phyloP scores from a whole-genome alignment of 2,797 vertebrate species.

The Clarias platycephalus region DNA sequence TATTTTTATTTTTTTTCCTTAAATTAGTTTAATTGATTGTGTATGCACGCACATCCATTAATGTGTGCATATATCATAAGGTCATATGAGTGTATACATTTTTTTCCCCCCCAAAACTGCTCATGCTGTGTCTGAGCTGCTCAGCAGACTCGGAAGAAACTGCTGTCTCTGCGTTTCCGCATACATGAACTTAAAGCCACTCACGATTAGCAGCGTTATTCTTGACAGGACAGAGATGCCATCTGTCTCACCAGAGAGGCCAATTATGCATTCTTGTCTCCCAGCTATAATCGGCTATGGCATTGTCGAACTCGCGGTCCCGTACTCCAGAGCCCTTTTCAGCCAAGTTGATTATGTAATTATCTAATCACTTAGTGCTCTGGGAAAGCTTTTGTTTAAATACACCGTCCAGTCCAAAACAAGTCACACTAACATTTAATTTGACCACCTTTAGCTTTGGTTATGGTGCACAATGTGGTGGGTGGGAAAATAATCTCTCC shows the following conservation, averaged over 20 bases:
- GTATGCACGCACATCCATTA: too few relatives aligned
- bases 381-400: background rate
- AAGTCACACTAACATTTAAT: too few relatives aligned
- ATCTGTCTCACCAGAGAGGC: background rate
- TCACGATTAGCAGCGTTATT: background rate
- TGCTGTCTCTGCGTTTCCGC: background rate
- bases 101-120: background rate
- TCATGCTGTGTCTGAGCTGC: background rate
- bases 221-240: background rate
- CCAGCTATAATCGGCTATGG: background rate
- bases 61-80: too few relatives aligned
- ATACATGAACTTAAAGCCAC: background rate
- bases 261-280: constrained; percentile 1
- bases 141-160: background rate
- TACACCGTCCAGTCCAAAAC: too few relatives aligned
- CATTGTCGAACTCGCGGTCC: background rate
- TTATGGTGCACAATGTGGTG: too few relatives aligned
- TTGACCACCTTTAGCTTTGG: too few relatives aligned
- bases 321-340: background rate
- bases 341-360: background rate
- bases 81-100: too few relatives aligned
- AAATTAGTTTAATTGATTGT: too few relatives aligned
- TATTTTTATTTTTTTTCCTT: too few relatives aligned
- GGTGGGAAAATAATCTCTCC: too few relatives aligned
- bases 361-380: background rate